Conservation (phyloP, 2,113 vertebrate genomes). For the Hylia prasina region DNA sequence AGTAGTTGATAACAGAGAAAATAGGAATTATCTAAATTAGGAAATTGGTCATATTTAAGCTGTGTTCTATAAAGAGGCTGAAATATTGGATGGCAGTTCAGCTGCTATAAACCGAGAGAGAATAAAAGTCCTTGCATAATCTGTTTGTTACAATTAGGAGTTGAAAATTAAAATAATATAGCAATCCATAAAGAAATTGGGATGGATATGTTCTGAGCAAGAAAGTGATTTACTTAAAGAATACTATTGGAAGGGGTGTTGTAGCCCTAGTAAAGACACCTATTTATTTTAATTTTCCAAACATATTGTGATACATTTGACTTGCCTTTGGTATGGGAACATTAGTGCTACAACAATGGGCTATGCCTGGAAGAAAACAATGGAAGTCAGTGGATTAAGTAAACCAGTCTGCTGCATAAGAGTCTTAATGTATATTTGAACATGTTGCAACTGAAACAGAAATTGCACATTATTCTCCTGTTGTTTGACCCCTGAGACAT, state of each 20-base stretch:
- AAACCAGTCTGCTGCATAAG: neutral
- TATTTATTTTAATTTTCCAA: neutral
- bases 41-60: neutral
- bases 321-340: neutral
- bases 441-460: neutral
- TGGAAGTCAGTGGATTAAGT: neutral
- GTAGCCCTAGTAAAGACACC: neutral
- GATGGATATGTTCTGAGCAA: neutral
- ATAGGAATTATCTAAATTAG: neutral
- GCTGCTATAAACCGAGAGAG: neutral
- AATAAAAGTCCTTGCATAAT: neutral
- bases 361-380: neutral
- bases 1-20: neutral
- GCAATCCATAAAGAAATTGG: neutral
- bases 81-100: neutral
- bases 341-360: neutral
- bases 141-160: neutral
- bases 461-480: neutral
- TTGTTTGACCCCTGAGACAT: neutral
- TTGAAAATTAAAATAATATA: slow-evolving; percentile 12
- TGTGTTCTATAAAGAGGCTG: neutral
- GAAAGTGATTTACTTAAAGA: neutral
- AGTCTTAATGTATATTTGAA: neutral
- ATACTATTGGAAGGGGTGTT: neutral
- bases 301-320: neutral